phyloP scores from a whole-genome alignment of 2,113 vertebrate genomes.

The Xiphophorus maculatus region DNA sequence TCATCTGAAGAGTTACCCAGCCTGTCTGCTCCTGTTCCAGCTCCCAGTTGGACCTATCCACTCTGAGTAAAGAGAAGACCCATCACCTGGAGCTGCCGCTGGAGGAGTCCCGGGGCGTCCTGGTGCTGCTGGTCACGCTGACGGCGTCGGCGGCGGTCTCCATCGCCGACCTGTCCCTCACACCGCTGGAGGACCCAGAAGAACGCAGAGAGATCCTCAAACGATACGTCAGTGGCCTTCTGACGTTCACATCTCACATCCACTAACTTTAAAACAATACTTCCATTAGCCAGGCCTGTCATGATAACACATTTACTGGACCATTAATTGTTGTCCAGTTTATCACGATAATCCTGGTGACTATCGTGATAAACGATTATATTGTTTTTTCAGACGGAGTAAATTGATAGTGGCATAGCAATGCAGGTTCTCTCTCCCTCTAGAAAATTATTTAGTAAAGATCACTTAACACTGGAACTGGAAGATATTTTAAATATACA shows the following conservation, averaged over 20 bases:
- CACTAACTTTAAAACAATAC: background rate
- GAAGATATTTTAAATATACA: too few relatives aligned
- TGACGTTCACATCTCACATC: background rate
- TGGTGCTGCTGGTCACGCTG: conserved; percentile 91
- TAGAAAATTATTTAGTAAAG: too few relatives aligned
- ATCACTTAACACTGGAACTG: too few relatives aligned
- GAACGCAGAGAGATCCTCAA: conserved; percentile 82
- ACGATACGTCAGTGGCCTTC: conserved; percentile 84
- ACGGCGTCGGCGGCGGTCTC: conserved; percentile 88
- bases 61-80: conserved; percentile 88
- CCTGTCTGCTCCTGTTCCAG: conserved; percentile 68
- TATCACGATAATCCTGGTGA: too few relatives aligned
- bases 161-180: conserved; percentile 87
- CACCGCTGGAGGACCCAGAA: conserved; percentile 85
- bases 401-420: too few relatives aligned
- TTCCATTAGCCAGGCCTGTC: background rate
- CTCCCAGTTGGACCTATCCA: conserved; percentile 89
- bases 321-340: too few relatives aligned
- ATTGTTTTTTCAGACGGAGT: too few relatives aligned
- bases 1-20: background rate
- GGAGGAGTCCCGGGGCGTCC: conserved; percentile 85
- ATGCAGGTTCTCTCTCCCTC: too few relatives aligned
- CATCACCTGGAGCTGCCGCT: conserved; percentile 87
- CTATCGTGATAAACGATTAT: too few relatives aligned
- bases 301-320: too few relatives aligned